phyloP scores from a whole-genome alignment of 2,888 invertebrate species.

The Trissoscelio sp. region DNA sequence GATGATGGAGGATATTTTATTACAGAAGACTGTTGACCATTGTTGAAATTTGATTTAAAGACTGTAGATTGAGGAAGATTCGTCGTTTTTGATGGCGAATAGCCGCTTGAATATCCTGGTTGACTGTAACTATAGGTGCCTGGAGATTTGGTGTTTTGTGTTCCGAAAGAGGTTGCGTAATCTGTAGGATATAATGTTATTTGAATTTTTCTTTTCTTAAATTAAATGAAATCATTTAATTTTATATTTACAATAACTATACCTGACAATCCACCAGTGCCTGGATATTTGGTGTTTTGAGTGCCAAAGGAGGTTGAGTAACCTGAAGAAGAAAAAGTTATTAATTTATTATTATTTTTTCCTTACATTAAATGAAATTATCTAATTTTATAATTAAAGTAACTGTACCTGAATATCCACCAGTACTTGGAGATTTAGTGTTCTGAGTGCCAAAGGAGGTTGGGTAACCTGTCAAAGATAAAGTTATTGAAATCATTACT shows the following conservation, averaged over 20 bases:
- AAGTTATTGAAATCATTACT: neutral
- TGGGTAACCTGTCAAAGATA: slow-evolving; percentile 5
- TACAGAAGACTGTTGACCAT: slow-evolving; percentile 2
- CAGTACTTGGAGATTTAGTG: too few species aligned
- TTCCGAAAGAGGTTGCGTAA: slow-evolving; percentile 15
- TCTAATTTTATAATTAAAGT: too few species aligned
- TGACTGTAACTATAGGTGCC: neutral
- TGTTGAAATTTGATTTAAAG: slow-evolving; percentile 35
- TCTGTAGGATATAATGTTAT: neutral
- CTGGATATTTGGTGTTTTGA: slow-evolving; percentile 6
- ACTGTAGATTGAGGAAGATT: slow-evolving; percentile 47
- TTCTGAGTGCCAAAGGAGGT: slow-evolving; percentile 12
- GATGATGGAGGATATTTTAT: slow-evolving; percentile 29
- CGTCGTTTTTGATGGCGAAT: slow-evolving; percentile 11
- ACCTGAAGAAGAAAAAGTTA: neutral
- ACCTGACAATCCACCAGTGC: too few species aligned
- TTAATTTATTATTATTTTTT: neutral
- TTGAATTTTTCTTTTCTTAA: too few species aligned
- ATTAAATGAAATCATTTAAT: too few species aligned
- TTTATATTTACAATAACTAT: too few species aligned
- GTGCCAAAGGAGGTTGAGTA: slow-evolving; percentile 17
- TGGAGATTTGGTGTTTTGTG: slow-evolving; percentile 6
- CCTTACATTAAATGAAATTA: too few species aligned
- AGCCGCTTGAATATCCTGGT: slow-evolving; percentile 29
- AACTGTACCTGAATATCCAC: too few species aligned